phyloP scores from a whole-genome alignment of 2,888 invertebrate genomes.

The Dryobotodes eremita region DNA sequence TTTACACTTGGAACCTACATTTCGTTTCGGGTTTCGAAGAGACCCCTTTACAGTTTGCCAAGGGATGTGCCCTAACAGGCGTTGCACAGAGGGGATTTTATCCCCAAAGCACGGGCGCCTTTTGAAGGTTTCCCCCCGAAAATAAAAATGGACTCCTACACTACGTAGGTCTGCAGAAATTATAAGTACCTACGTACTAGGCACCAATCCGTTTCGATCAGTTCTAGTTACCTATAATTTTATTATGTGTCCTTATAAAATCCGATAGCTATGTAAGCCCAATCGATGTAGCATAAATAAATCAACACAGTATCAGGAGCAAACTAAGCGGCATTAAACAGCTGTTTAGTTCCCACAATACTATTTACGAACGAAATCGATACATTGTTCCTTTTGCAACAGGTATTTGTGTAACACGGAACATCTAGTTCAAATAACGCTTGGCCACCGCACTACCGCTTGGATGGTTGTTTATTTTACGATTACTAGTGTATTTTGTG shows the following conservation, averaged over 20 bases:
- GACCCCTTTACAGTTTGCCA: no score
- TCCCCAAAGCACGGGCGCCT: no score
- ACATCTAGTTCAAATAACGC: constrained; percentile 20
- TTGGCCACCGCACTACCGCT: constrained; percentile 17
- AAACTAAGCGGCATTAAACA: constrained; percentile 37
- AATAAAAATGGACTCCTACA: background rate
- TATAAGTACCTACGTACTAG: background rate
- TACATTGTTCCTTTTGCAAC: constrained; percentile 29
- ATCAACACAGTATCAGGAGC: constrained; percentile 15
- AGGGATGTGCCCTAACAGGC: background rate
- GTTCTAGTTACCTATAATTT: background rate
- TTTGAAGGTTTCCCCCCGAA: background rate
- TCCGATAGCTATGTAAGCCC: constrained; percentile 3
- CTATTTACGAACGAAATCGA: constrained; percentile 35
- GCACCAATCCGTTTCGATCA: background rate
- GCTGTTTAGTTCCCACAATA: constrained; percentile 36
- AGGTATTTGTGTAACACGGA: constrained; percentile 40
- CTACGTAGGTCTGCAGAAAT: background rate
- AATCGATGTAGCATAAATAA: constrained; percentile 20
- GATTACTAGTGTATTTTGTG: no score
- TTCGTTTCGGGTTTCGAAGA: background rate
- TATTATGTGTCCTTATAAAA: background rate
- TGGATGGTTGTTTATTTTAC: constrained; percentile 30
- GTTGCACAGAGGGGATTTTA: background rate
- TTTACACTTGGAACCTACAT: background rate